Conservation (phyloP, 2,888 invertebrate genomes). For the Eupithecia exiguata region DNA sequence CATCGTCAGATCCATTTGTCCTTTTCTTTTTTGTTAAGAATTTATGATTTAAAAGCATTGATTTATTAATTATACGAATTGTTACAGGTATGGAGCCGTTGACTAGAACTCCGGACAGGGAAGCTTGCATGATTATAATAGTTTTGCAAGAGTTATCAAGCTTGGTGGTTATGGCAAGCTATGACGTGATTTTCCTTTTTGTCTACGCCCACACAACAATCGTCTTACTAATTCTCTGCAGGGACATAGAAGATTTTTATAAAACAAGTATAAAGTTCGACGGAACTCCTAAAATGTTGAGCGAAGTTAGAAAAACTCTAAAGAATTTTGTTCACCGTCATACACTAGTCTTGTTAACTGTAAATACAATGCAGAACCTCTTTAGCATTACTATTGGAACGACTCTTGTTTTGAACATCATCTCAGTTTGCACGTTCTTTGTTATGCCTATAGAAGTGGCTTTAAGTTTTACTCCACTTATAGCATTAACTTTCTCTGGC, state of each 20-base stretch:
- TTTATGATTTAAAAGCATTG: background rate
- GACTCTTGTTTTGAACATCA: constrained; percentile 47
- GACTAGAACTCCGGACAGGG: constrained; percentile 44
- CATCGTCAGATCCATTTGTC: no score
- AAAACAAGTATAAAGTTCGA: constrained; percentile 31
- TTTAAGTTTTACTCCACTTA: constrained; percentile 50
- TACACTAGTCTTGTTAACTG: constrained; percentile 46
- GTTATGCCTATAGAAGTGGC: constrained; percentile 51
- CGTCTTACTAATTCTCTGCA: constrained; percentile 49
- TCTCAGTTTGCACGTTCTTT: constrained; percentile 53
- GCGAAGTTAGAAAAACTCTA: constrained; percentile 39
- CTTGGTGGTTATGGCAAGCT: constrained; percentile 45
- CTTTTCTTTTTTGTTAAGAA: no score
- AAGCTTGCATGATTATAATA: constrained; percentile 50
- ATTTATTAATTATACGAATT: background rate
- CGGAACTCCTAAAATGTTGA: constrained; percentile 34
- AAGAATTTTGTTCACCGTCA: constrained; percentile 49
- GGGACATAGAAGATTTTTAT: constrained; percentile 48
- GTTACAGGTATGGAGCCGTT: constrained; percentile 48
- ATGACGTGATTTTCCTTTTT: constrained; percentile 51
- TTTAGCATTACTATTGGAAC: constrained; percentile 49
- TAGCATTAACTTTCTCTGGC: constrained; percentile 47
- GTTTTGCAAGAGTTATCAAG: constrained; percentile 50
- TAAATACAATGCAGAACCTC: constrained; percentile 49
- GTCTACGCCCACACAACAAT: constrained; percentile 53